Conservation (phyloP, 2,888 invertebrate species). For the Terebella lapidaria region DNA sequence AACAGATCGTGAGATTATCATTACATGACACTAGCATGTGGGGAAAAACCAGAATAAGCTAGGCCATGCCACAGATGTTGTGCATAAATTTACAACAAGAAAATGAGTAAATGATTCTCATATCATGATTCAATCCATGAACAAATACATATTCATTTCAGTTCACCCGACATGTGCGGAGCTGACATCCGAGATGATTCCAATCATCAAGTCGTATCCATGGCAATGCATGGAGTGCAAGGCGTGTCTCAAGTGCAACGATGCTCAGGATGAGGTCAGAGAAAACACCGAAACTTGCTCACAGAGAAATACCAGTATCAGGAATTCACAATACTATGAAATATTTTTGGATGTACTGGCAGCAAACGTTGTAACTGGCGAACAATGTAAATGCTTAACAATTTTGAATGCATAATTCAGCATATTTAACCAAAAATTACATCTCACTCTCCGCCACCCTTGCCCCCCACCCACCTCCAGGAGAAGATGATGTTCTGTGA, state of each 20-base stretch:
- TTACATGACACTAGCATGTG: no score
- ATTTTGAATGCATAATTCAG: no score
- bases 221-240: conserved; percentile 96
- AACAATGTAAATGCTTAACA: background rate
- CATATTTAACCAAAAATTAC: no score
- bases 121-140: background rate
- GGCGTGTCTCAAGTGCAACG: conserved; percentile 77
- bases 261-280: conserved; percentile 68
- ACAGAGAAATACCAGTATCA: background rate
- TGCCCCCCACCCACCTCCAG: no score
- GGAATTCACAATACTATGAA: background rate
- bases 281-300: background rate
- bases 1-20: no score
- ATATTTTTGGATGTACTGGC: background rate
- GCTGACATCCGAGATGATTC: conserved; percentile 77
- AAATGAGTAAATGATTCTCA: no score
- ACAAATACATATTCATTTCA: no score
- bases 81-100: no score
- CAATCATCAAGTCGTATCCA: conserved; percentile 73
- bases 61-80: no score
- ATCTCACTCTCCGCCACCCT: no score
- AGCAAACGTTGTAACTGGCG: no score
- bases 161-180: conserved; percentile 82
- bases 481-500: conserved; percentile 93
- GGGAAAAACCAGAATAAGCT: no score